Conservation (phyloP, 2,797 vertebrate species). For the Taenioides sp. region DNA sequence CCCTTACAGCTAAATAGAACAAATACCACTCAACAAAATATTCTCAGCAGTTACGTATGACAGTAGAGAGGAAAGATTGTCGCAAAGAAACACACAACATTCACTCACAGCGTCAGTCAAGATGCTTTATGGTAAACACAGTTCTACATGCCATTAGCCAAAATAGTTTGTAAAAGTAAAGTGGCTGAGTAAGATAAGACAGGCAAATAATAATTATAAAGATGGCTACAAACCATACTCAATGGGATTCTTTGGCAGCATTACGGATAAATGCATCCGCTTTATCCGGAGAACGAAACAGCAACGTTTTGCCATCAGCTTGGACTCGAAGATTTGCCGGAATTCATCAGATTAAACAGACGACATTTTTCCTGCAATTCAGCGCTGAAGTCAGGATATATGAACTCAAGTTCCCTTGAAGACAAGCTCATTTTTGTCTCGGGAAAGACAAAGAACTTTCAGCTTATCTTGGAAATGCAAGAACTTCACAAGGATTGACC, state of each 20-base stretch:
- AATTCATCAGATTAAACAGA: not conserved
- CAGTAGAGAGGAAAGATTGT: too few species aligned
- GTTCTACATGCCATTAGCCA: too few species aligned
- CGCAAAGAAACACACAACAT: too few species aligned
- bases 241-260: not conserved
- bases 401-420: not conserved
- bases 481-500: conserved; percentile 10
- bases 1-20: too few species aligned
- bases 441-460: conserved; percentile 7
- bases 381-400: conserved; percentile 4
- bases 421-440: conserved; percentile 5
- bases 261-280: not conserved
- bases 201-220: too few species aligned
- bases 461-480: conserved; percentile 4
- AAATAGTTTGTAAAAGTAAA: too few species aligned
- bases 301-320: not conserved
- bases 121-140: too few species aligned
- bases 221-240: too few species aligned
- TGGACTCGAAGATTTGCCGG: not conserved
- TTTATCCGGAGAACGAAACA: not conserved
- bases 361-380: not conserved
- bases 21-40: too few species aligned
- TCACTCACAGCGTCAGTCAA: too few species aligned
- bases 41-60: too few species aligned
- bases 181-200: too few species aligned